Evolutionary conservation across 2,113 vertebrate species (phyloP), one percentile per base, ranked within the genome.

Genomic region (Ellobius talpinus): DNA sequence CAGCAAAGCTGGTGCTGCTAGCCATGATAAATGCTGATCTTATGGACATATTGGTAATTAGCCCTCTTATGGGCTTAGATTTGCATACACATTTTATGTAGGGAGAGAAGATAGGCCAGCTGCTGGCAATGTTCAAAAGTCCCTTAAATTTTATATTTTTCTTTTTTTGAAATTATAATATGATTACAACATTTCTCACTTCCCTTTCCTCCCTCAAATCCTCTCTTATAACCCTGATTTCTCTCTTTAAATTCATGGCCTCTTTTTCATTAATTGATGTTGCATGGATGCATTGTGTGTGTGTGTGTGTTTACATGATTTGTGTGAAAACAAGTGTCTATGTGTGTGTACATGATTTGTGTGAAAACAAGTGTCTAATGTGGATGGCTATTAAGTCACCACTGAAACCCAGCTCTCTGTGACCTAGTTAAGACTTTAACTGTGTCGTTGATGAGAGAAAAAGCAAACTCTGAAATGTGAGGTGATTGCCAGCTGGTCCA

Each of bases 31-130:
- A 72, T 10, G 39, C 92, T 77, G 58, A 26, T 29, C n/a, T 79
- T 33, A 29, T 23, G 66, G 42, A 66, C 36, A 70, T 66, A 10
- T 77, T 94, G 68, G 42, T 89, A 39, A 73, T 90, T 68, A 93
- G 9, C 42, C 33, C 88, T 76, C 42, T 91, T 33, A 74, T 78
- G 70, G 42, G 65, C 90, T 85, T 81, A 88, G 47, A 31, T 94
- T 94, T 95, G 66, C 63, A 84, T 52, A 73, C 14, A 92, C 8
- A 79, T 88, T 95, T 93, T 91, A 87, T 36, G 8, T 52, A 96
- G 63, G 24, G 47, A 74, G 23, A 86, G 33, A 94, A 92, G 77
- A 39, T 10, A 84, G 31, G 92, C 19, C 81, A 72, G 26, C 61
- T 87, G 39, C n/a, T 76, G n/a, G 9, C 29, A 29, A 79, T 89